Conservation (phyloP, 1,140 invertebrate species). For the Augochlora pura region DNA sequence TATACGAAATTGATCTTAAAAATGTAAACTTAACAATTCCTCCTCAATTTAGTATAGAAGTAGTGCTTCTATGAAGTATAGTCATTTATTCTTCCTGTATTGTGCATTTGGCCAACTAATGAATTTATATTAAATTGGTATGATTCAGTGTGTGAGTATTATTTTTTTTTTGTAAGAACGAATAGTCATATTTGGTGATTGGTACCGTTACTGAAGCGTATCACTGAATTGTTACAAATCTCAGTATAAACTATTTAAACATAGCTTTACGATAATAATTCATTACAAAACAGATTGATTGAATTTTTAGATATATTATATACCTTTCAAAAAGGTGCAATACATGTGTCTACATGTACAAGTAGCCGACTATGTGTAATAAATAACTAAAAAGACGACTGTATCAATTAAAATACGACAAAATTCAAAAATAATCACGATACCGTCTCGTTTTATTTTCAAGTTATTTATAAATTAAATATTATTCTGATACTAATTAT, state of each 20-base stretch:
- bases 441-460: too few species aligned
- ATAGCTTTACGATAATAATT: slow-evolving; percentile 15
- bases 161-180: slow-evolving; percentile 1
- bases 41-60: neutral
- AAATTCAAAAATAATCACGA: too few species aligned
- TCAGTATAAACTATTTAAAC: slow-evolving; percentile 18
- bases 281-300: slow-evolving; percentile 2
- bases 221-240: slow-evolving; percentile 6
- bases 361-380: too few species aligned
- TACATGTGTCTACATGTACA: slow-evolving; percentile 1
- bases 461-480: too few species aligned
- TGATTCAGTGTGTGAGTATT: slow-evolving; percentile 31
- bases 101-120: slow-evolving; percentile 25
- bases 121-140: slow-evolving; percentile 33
- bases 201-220: slow-evolving; percentile 5
- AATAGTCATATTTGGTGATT: slow-evolving; percentile 1
- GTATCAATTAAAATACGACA: too few species aligned
- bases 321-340: neutral
- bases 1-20: slow-evolving; percentile 10
- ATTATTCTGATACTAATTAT: too few species aligned
- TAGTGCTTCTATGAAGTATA: slow-evolving; percentile 7
- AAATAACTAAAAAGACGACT: too few species aligned
- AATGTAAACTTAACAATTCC: slow-evolving; percentile 15
- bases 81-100: slow-evolving; percentile 8
- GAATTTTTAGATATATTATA: slow-evolving; percentile 8